phyloP scores from a whole-genome alignment of 2,888 invertebrate species.

The Lochmaea capreae region DNA sequence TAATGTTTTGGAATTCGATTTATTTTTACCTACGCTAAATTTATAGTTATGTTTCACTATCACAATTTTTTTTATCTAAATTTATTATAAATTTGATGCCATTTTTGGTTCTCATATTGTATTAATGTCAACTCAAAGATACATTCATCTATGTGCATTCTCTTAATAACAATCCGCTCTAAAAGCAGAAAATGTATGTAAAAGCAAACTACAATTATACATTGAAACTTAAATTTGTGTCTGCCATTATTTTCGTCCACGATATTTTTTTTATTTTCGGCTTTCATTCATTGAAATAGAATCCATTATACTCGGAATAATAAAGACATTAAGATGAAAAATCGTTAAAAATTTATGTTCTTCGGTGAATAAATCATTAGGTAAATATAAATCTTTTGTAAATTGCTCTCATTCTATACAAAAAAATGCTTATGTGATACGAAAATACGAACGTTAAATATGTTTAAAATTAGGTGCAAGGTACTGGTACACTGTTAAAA shows the following conservation, averaged over 20 bases:
- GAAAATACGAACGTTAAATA: slow-evolving; percentile 18
- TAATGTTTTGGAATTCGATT: too few relatives aligned
- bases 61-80: too few relatives aligned
- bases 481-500: slow-evolving; percentile 7
- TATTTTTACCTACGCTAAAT: too few relatives aligned
- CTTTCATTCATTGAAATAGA: slow-evolving; percentile 34
- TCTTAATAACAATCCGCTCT: too few relatives aligned
- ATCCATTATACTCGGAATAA: slow-evolving; percentile 37
- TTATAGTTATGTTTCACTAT: too few relatives aligned
- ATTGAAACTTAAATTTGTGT: not conserved
- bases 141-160: too few relatives aligned
- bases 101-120: too few relatives aligned
- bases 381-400: slow-evolving; percentile 46
- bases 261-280: slow-evolving; percentile 26
- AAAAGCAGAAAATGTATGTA: too few relatives aligned
- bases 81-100: too few relatives aligned
- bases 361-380: slow-evolving; percentile 45
- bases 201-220: too few relatives aligned
- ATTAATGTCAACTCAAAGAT: too few relatives aligned
- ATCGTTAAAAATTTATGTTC: slow-evolving; percentile 41
- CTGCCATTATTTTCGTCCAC: slow-evolving; percentile 20
- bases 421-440: slow-evolving; percentile 19
- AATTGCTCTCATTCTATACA: slow-evolving; percentile 38
- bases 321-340: slow-evolving; percentile 41
- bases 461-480: slow-evolving; percentile 16